These are phyloP conservation scores for Neoseiulus cucumeris DNA, from an alignment of 1,140 invertebrate species.

Conservation along the genomic window DNA sequence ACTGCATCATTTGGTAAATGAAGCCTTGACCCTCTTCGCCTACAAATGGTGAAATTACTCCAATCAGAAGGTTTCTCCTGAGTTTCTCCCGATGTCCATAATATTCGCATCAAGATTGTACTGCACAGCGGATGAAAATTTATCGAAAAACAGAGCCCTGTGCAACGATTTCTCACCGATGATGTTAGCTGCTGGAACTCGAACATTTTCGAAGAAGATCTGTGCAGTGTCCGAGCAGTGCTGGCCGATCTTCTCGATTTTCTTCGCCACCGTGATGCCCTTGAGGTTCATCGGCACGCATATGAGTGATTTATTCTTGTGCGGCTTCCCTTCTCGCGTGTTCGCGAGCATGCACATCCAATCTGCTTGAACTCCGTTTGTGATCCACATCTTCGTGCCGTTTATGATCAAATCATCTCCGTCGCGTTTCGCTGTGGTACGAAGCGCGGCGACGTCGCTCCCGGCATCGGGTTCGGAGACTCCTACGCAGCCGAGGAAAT, in stretches of 20 bases:
- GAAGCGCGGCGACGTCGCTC: constrained; percentile 37
- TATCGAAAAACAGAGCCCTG: too few species aligned
- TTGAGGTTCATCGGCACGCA: constrained; percentile 36
- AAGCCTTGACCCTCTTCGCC: constrained; percentile 37
- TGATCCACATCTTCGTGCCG: constrained; percentile 39
- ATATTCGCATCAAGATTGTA: too few species aligned
- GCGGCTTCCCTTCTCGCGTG: constrained; percentile 28
- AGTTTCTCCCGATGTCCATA: too few species aligned
- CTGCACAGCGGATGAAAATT: too few species aligned
- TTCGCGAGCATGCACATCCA: constrained; percentile 41
- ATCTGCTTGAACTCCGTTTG: constrained; percentile 37
- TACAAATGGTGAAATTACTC: background rate
- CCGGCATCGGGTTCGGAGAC: constrained; percentile 37
- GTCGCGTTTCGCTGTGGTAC: constrained; percentile 29
- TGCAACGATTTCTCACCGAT: constrained; percentile 31
- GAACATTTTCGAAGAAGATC: constrained; percentile 38
- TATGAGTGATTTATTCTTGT: constrained; percentile 39
- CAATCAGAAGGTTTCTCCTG: too few species aligned
- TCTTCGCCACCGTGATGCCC: constrained; percentile 29
- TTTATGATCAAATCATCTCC: constrained; percentile 38
- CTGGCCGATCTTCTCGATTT: constrained; percentile 37
- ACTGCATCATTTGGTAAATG: constrained; percentile 41
- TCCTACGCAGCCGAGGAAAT: constrained; percentile 36
- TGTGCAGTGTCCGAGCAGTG: constrained; percentile 37
- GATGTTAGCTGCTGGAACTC: constrained; percentile 33